Evolutionary conservation across 2,888 invertebrate species (phyloP).

Genomic region (Endomychus coccineus): DNA sequence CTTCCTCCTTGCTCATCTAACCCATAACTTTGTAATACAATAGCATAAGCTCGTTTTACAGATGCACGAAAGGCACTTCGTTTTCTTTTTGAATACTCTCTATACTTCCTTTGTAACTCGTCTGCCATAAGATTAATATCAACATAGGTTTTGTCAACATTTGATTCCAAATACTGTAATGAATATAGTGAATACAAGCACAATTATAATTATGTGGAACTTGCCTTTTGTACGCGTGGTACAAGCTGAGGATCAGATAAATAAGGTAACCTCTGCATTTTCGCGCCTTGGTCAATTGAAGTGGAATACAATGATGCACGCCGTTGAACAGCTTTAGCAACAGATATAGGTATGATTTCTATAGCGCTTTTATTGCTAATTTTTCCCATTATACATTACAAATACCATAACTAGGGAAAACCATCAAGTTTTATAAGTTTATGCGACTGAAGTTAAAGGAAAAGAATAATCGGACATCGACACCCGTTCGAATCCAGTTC

Average conservation of each 20-base stretch:
- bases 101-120: constrained; percentile 62
- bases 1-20: constrained; percentile 47
- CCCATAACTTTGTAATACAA: constrained; percentile 62
- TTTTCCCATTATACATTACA: constrained; percentile 21
- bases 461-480: too few species aligned
- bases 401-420: constrained; percentile 1
- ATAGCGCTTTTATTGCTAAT: constrained; percentile 19
- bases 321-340: neutral
- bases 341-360: constrained; percentile 22
- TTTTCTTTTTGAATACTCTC: constrained; percentile 77
- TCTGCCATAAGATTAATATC: constrained; percentile 81
- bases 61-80: constrained; percentile 68
- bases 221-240: constrained; percentile 47
- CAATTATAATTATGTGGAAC: neutral
- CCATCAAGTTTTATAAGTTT: too few species aligned
- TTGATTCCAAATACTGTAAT: constrained; percentile 67
- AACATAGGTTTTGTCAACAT: constrained; percentile 71
- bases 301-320: neutral
- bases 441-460: too few species aligned
- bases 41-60: constrained; percentile 71
- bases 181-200: constrained; percentile 8
- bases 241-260: constrained; percentile 45
- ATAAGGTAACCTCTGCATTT: constrained; percentile 27
- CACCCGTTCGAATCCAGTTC: too few species aligned
- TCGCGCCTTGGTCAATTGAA: constrained; percentile 1